Percentiles rank a stretch among this genome's conserved stretches.
Evolutionary conservation across 2,888 invertebrate species (phyloP).

Genomic region (Hirudinaria manillensis): DNA sequence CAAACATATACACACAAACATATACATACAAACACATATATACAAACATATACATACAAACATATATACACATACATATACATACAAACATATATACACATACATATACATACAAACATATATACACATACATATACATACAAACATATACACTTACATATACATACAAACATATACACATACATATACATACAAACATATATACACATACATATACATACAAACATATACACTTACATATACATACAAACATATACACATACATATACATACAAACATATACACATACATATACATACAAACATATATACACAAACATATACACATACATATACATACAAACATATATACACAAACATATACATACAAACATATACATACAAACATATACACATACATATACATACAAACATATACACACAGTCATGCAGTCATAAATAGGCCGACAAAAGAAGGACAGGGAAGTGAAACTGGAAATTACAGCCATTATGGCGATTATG

Average conservation of each 20-base stretch:
- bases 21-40: conserved; percentile 25
- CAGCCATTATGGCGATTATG: neutral
- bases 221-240: conserved; percentile 14
- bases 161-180: conserved; percentile 21
- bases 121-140: conserved; percentile 27
- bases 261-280: conserved; percentile 28
- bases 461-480: too few species aligned
- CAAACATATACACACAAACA: conserved; percentile 29
- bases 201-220: conserved; percentile 29
- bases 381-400: conserved; percentile 29
- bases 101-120: conserved; percentile 28
- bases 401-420: conserved; percentile 28
- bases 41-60: conserved; percentile 28
- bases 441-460: too few species aligned
- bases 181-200: conserved; percentile 24
- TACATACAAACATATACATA: conserved; percentile 26
- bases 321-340: conserved; percentile 23
- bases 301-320: conserved; percentile 22
- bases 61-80: conserved; percentile 29
- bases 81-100: conserved; percentile 24
- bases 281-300: conserved; percentile 27
- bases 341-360: conserved; percentile 27
- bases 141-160: conserved; percentile 25
- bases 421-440: neutral
- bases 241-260: conserved; percentile 21